Evolutionary conservation across 2,888 invertebrate species (phyloP).

Genomic region (Epistrophella euchroma): DNA sequence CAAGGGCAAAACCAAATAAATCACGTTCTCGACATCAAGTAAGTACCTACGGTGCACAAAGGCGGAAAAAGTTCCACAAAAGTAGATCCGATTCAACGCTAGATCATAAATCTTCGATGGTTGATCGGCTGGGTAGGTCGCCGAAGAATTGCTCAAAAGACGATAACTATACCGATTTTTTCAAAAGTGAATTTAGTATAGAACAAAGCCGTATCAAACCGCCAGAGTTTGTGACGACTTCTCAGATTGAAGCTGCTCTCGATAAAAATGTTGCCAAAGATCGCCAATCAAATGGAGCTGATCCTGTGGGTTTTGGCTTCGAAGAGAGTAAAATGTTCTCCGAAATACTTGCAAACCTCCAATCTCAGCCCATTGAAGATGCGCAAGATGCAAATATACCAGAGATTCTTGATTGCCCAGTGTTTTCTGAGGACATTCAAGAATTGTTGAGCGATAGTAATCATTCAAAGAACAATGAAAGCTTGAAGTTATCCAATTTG

Average conservation of each 20-base stretch:
- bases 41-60: conserved; percentile 41
- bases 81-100: conserved; percentile 78
- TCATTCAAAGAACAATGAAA: neutral
- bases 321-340: conserved; percentile 53
- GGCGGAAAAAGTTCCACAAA: conserved; percentile 73
- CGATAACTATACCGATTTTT: conserved; percentile 79
- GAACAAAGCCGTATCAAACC: conserved; percentile 66
- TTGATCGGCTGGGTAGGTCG: neutral
- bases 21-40: conserved; percentile 67
- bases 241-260: conserved; percentile 78
- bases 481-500: conserved; percentile 12
- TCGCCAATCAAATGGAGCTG: neutral
- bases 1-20: conserved; percentile 60
- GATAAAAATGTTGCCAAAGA: neutral
- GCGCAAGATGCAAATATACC: conserved; percentile 36
- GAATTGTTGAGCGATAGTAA: conserved; percentile 54
- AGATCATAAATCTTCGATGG: conserved; percentile 46
- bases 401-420: conserved; percentile 77
- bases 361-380: conserved; percentile 14
- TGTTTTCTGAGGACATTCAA: conserved; percentile 79
- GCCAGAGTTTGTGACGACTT: conserved; percentile 76
- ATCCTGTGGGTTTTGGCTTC: conserved; percentile 27
- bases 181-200: conserved; percentile 80
- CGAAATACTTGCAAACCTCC: conserved; percentile 48
- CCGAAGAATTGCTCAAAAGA: conserved; percentile 27